phyloP scores from a whole-genome alignment of 2,888 invertebrate genomes.

The Phlogophora meticulosa region DNA sequence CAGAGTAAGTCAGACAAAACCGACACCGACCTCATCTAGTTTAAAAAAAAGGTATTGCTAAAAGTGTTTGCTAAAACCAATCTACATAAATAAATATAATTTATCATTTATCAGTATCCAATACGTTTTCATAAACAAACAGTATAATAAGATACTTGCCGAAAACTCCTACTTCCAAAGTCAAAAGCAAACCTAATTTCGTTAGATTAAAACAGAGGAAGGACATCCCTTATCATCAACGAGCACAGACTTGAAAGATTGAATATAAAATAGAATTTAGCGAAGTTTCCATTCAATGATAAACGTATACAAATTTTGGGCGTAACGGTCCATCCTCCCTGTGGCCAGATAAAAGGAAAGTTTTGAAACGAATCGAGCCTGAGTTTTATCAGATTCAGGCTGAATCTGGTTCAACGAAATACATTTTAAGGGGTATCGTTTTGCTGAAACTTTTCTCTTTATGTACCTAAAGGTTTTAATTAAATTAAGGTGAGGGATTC shows the following conservation, averaged over 20 bases:
- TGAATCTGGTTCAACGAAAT: constrained; percentile 70
- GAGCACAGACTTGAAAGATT: constrained; percentile 75
- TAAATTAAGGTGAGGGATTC: constrained; percentile 47
- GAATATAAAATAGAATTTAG: constrained; percentile 78
- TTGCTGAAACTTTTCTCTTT: constrained; percentile 73
- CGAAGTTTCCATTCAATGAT: constrained; percentile 74
- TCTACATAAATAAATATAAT: too few relatives aligned
- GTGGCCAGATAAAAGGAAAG: constrained; percentile 79
- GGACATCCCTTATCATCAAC: constrained; percentile 69
- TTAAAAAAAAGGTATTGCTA: too few relatives aligned
- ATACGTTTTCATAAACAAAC: constrained; percentile 16
- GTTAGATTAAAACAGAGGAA: constrained; percentile 66
- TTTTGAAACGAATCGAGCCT: constrained; percentile 77
- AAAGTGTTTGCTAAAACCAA: too few relatives aligned
- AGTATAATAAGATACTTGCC: constrained; percentile 25
- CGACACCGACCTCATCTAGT: too few relatives aligned
- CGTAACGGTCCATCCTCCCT: constrained; percentile 68
- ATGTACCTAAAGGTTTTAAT: constrained; percentile 64
- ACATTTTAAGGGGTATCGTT: constrained; percentile 73
- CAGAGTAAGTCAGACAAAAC: too few relatives aligned
- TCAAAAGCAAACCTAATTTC: constrained; percentile 60
- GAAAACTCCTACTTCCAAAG: constrained; percentile 18
- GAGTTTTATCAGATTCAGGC: constrained; percentile 76
- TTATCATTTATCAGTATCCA: constrained; percentile 29
- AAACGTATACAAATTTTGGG: constrained; percentile 80